phyloP scores from a whole-genome alignment of 2,888 invertebrate genomes.

The Capitulum mitella region DNA sequence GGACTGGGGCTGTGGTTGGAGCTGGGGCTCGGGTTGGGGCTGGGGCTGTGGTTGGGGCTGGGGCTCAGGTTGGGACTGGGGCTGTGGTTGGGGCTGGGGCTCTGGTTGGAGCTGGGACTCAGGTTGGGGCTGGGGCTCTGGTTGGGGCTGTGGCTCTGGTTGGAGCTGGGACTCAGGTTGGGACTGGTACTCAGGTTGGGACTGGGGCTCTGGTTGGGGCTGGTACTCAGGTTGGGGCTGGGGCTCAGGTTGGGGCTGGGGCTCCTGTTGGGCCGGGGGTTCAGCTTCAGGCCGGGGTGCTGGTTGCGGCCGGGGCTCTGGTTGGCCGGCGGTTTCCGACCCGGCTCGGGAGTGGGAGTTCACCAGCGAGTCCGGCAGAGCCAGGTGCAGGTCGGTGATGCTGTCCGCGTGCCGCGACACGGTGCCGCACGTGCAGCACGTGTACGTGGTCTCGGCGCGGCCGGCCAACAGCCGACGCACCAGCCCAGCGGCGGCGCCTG shows the following conservation, averaged over 20 bases:
- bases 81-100: not conserved
- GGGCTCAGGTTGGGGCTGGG: no score
- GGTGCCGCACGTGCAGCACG: slow-evolving; percentile 63
- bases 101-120: not conserved
- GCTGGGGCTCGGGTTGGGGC: not conserved
- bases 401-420: slow-evolving; percentile 66
- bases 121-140: not conserved
- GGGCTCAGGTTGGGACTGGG: not conserved
- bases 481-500: slow-evolving; percentile 46
- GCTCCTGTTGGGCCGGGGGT: not conserved
- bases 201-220: no score
- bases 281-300: not conserved
- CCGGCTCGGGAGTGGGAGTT: no score
- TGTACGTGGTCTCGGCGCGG: slow-evolving; percentile 62
- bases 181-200: not conserved
- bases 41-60: not conserved
- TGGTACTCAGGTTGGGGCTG: not conserved
- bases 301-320: not conserved
- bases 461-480: slow-evolving; percentile 71
- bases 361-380: slow-evolving; percentile 40
- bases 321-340: not conserved
- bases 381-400: slow-evolving; percentile 61
- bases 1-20: not conserved
- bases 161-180: not conserved
- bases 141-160: not conserved